These are phyloP conservation scores for Oncorhynchus kisutch DNA, from an alignment of 2,113 vertebrate genomes.

Conservation along the genomic window DNA sequence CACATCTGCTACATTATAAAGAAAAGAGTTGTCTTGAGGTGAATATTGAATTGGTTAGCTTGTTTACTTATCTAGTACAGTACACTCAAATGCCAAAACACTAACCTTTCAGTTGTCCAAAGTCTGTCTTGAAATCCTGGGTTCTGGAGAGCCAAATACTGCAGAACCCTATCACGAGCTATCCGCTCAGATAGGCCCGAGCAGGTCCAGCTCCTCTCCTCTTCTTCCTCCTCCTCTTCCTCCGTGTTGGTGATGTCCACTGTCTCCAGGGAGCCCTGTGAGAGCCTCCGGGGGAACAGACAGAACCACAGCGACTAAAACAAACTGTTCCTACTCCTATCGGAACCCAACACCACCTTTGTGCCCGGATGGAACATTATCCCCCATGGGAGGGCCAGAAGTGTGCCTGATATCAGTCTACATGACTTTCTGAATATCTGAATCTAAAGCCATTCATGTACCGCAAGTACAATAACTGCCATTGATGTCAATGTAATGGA, in stretches of 20 bases:
- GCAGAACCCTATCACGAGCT: constrained; percentile 33
- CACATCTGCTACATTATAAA: background rate
- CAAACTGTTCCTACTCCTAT: constrained; percentile 16
- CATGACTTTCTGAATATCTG: background rate
- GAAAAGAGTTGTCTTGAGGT: background rate
- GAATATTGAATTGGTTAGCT: background rate
- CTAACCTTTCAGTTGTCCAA: constrained; percentile 57
- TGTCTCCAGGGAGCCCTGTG: constrained; percentile 25
- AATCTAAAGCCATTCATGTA: no score
- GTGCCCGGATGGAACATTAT: constrained; percentile 49
- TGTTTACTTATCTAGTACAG: background rate
- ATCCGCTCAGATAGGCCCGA: constrained; percentile 21
- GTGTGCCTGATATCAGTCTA: constrained; percentile 33
- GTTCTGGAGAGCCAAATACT: constrained; percentile 21
- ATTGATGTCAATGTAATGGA: no score
- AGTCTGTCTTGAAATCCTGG: constrained; percentile 18
- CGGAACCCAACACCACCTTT: constrained; percentile 59
- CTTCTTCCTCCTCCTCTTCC: constrained; percentile 41
- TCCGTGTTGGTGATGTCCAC: constrained; percentile 9
- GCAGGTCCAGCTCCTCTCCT: constrained; percentile 28
- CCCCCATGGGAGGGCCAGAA: constrained; percentile 35
- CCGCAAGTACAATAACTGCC: no score
- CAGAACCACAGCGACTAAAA: constrained; percentile 23
- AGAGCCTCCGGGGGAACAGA: constrained; percentile 35
- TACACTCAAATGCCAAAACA: constrained; percentile 12